Conservation (phyloP, 2,113 vertebrate species). For the Ginglymostoma cirratum region DNA sequence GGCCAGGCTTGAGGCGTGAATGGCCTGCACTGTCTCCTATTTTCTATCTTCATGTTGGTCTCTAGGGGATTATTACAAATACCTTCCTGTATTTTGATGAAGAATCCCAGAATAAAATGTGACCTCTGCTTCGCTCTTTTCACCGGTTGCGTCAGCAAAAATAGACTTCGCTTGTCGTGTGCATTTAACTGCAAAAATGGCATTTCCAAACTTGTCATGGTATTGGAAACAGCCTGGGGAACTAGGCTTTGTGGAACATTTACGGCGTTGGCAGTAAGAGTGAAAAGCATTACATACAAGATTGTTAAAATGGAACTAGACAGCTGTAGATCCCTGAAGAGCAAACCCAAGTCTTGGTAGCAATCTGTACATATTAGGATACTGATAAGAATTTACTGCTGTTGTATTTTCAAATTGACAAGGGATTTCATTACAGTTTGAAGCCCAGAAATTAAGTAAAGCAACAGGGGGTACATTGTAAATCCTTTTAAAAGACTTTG, state of each 20-base stretch:
- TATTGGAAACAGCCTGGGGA: background rate
- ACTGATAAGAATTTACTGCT: background rate
- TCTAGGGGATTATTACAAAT: background rate
- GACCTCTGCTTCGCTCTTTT: background rate
- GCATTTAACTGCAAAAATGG: background rate
- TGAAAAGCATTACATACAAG: background rate
- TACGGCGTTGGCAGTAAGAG: background rate
- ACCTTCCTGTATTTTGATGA: conserved; percentile 8
- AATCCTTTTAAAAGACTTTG: background rate
- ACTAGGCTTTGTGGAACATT: background rate
- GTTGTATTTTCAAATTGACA: background rate
- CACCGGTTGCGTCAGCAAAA: background rate
- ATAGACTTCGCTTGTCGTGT: conserved; percentile 7
- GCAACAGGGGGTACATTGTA: background rate
- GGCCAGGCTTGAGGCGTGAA: background rate
- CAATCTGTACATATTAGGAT: background rate
- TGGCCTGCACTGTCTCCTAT: background rate
- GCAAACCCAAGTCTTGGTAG: background rate
- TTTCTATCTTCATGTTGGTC: background rate
- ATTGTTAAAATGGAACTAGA: background rate
- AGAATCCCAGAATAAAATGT: background rate
- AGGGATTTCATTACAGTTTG: background rate
- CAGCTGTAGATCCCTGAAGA: too few species aligned
- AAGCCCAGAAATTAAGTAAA: background rate
- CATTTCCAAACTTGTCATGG: background rate